phyloP scores from a whole-genome alignment of 2,888 invertebrate species.

The Drosophila conformis region DNA sequence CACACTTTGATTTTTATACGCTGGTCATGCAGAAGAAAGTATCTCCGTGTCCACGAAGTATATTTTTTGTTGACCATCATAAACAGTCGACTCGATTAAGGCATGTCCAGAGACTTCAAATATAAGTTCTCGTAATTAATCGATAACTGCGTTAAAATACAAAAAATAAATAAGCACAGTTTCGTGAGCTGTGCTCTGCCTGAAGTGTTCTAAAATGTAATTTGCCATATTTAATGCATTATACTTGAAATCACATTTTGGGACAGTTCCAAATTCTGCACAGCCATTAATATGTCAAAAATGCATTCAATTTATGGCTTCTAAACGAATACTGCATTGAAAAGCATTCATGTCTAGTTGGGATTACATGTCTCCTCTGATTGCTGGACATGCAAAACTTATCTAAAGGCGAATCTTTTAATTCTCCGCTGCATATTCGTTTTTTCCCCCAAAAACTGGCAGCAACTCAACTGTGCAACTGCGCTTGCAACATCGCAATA shows the following conservation, averaged over 20 bases:
- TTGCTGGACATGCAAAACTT: constrained; percentile 17
- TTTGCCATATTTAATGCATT: background rate
- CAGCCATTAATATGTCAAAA: background rate
- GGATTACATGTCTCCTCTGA: constrained; percentile 11
- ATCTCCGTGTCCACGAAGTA: background rate
- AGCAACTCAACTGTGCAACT: constrained; percentile 41
- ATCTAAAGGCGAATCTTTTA: constrained; percentile 2
- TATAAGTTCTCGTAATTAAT: background rate
- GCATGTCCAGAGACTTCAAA: background rate
- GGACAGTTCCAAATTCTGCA: background rate
- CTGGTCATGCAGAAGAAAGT: background rate
- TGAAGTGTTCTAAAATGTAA: too few relatives aligned
- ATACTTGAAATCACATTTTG: background rate
- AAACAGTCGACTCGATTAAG: background rate
- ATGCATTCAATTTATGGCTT: background rate
- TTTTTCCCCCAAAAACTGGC: constrained; percentile 18
- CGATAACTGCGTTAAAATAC: background rate
- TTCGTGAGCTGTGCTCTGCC: background rate
- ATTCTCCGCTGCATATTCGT: constrained; percentile 14
- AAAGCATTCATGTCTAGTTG: background rate
- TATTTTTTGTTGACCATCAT: background rate
- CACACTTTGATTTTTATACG: background rate
- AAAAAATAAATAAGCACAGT: background rate
- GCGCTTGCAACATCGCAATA: constrained; percentile 44
- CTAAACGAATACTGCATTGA: background rate